phyloP scores from a whole-genome alignment of 2,888 invertebrate genomes.

The Geophilus truncorum region DNA sequence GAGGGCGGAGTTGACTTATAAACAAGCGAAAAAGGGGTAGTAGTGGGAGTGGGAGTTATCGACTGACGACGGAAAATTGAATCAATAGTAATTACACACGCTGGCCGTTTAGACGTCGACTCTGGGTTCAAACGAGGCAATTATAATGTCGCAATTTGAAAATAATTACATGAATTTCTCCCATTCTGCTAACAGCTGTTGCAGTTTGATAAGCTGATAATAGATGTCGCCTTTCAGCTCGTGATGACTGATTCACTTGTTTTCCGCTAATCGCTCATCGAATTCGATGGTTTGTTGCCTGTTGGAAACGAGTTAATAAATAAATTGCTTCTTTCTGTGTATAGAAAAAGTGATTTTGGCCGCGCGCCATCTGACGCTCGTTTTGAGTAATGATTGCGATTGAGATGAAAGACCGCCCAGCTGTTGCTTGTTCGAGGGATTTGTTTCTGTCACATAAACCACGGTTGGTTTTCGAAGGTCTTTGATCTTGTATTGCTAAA shows the following conservation, averaged over 20 bases:
- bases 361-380: neutral
- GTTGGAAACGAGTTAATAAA: too few species aligned
- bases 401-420: neutral
- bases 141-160: conserved; percentile 20
- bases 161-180: conserved; percentile 1
- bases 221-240: neutral
- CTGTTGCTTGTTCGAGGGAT: neutral
- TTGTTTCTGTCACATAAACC: neutral
- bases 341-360: neutral
- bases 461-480: too few species aligned
- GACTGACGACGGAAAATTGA: neutral
- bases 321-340: neutral
- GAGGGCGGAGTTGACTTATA: neutral
- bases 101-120: neutral
- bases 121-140: neutral
- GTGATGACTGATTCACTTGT: neutral
- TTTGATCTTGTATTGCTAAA: too few species aligned
- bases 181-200: neutral
- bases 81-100: neutral
- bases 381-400: neutral
- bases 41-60: too few species aligned
- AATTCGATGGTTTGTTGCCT: too few species aligned
- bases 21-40: neutral
- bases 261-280: neutral
- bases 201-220: neutral